Conservation (phyloP, 2,888 invertebrate genomes). For the Matsumyia berberina region DNA sequence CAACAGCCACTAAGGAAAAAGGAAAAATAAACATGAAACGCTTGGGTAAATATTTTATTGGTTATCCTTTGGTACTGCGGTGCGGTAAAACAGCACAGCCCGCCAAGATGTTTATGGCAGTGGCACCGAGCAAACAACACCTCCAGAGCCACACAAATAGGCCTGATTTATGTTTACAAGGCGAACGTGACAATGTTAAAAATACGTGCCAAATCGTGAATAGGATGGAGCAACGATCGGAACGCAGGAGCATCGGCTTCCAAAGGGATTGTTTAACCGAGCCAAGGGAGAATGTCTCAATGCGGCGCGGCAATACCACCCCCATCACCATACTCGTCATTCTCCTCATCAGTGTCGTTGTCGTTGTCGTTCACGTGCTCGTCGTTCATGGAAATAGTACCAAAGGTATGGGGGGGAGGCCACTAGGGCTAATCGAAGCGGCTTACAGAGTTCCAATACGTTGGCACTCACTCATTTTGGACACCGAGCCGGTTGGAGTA, state of each 20-base stretch:
- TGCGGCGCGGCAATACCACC: conserved; percentile 2
- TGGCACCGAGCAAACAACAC: conserved; percentile 58
- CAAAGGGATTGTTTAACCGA: conserved; percentile 43
- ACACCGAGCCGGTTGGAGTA: neutral
- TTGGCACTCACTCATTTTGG: conserved; percentile 39
- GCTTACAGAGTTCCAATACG: conserved; percentile 34
- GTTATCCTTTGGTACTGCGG: conserved; percentile 62
- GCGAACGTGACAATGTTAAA: conserved; percentile 80
- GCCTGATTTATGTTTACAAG: conserved; percentile 81
- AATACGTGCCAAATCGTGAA: conserved; percentile 79
- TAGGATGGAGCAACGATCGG: conserved; percentile 24
- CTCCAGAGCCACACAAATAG: conserved; percentile 77
- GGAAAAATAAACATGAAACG: conserved; percentile 47
- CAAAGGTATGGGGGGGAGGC: neutral
- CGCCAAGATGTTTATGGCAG: conserved; percentile 66
- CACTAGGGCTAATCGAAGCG: conserved; percentile 41
- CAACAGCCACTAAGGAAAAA: conserved; percentile 1
- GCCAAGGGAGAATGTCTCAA: conserved; percentile 52
- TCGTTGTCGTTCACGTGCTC: conserved; percentile 10
- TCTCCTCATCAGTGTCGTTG: conserved; percentile 2
- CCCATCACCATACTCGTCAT: neutral
- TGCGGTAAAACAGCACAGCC: conserved; percentile 16
- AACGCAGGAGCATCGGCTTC: conserved; percentile 15
- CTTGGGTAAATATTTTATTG: conserved; percentile 69
- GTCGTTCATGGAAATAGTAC: neutral